Base-by-base conservation (phyloP, 2,113 vertebrate species). In the Motacilla alba region DNA sequence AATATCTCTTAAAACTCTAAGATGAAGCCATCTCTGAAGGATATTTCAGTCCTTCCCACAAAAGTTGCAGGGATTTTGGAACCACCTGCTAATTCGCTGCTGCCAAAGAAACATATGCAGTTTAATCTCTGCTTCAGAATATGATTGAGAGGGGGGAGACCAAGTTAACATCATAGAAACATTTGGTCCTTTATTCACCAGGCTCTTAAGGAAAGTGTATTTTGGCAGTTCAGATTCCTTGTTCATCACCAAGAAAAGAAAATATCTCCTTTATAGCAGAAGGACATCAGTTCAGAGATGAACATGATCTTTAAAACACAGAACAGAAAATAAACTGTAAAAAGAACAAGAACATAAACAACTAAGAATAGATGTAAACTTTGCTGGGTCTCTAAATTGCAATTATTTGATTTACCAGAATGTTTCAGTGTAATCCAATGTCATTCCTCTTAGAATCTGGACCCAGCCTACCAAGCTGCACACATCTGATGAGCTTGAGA, bases 81-180 rank as follows among this genome's bases (percentile, higher is more conserved):
- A 87, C 62, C 87, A 96, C 91, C 74, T 95, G 80, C 70, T 89
- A 72, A 62, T 77, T 77, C 35, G 23, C 50, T 68, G 78, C 75
- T 91, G 86, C 77, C 89, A 95, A 83, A 95, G 46, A 91, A 20
- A 90, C 52, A 90, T 91, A 93, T 8, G 21, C 73, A 95, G 68
- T 83, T 94, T 90, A 58, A 90, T 55, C 75, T 94, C 70, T 55
- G 21, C 33, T 63, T 82, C 82, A 69, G 49, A 95, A 60, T 64
- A 88, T 46, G 76, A 90, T 16, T 35, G 56, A 84, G 60, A 88
- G 39, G 46, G 70, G 79, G 81, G 82, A 93, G 81, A 90, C 15
- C 39, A 89, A 90, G 68, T 55, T 91, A 95, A 88, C 47, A 63
- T 80, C 79, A 93, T 9, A 81, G 79, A 90, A 83, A 94, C 39